Base-by-base conservation (phyloP, 2,888 invertebrate genomes). In the Hypolimnas misippus region DNA sequence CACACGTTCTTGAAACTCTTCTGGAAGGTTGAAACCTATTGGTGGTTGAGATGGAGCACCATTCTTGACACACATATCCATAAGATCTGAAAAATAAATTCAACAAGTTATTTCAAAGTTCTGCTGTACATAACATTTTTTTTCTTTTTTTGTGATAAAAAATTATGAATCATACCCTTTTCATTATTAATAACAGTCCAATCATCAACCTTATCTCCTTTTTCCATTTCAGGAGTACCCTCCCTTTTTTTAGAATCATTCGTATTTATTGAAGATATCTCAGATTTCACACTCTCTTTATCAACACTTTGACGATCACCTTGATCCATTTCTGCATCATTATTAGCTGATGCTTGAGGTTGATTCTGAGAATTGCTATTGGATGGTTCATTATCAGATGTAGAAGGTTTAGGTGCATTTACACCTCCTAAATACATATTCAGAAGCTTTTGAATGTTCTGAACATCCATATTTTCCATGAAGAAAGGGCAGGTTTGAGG, bases 161-260 rank as follows among this genome's bases (percentile, higher is more conserved):
- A 29, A 33, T 33, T 8, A 19, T 42, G 25, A 14, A 57, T 61
- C 63, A 62, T 78, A 89, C 89, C 89, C 78, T 83, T 87, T 7
- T 87, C 87, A 38, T 83, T 83, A 54, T 86, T 87, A 63, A 91
- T 88, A 69, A 90, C 71, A 8, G 89, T 90, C 85, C 89, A 87
- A 16, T 77, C 89, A 63, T 88, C 89, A 60, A 65, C 76, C 68
- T 82, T 87, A 17, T 79, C 74, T n/a, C 12, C 46, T 7, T 60
- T 62, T 7, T 69, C 75, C 17, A n/a, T n/a, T n/a, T 70, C 69
- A 12, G 60, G 67, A 49, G 67, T 68, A 12, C 52, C 64, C 31
- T 70, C 67, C 19, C 68, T n/a, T n/a, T n/a, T 68, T 21, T 66
- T 68, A 38, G 67, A 51, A 31, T 60, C 63, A 8, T 42, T 35